A percentile compares a stretch with the other conserved stretches of the same genome.
These are phyloP conservation scores for Budorcas taxicolor DNA, from an alignment of 2,113 vertebrate genomes.

Conservation along the genomic window DNA sequence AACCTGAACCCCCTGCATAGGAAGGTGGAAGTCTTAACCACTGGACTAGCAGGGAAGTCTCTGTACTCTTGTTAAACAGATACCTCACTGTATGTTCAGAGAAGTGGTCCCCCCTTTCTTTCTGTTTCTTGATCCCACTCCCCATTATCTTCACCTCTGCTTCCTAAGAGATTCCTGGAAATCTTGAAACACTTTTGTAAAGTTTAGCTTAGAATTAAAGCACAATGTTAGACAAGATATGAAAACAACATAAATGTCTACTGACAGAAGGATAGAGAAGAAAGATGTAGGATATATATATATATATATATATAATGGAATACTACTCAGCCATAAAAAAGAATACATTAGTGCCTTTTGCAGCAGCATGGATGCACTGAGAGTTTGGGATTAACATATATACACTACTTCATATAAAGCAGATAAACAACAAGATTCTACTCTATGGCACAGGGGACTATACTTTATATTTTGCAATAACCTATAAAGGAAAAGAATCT, in stretches of 20 bases:
- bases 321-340: not conserved
- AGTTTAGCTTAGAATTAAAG: not conserved
- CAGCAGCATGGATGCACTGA: not conserved
- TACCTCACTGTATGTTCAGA: not conserved
- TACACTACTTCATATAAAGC: not conserved
- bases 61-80: not conserved
- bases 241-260: not conserved
- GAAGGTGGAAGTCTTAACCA: not conserved
- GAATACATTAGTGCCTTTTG: not conserved
- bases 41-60: not conserved
- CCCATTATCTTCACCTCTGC: not conserved
- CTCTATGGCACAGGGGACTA: not conserved
- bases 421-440: not conserved
- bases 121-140: not conserved
- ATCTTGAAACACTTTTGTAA: not conserved
- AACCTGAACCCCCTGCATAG: not conserved
- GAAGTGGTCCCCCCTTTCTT: not conserved
- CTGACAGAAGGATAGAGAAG: not conserved
- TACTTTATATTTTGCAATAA: not conserved
- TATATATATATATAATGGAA: not conserved
- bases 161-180: not conserved
- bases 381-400: not conserved
- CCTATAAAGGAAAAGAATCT: not conserved
- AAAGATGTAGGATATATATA: not conserved
- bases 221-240: not conserved